Percentiles rank a stretch among this genome's conserved stretches.
Evolutionary conservation across 30 jellyfish, hydroid and myxozoan genomes (phyloP).

Genomic region (Turritopsis dohrnii): DNA sequence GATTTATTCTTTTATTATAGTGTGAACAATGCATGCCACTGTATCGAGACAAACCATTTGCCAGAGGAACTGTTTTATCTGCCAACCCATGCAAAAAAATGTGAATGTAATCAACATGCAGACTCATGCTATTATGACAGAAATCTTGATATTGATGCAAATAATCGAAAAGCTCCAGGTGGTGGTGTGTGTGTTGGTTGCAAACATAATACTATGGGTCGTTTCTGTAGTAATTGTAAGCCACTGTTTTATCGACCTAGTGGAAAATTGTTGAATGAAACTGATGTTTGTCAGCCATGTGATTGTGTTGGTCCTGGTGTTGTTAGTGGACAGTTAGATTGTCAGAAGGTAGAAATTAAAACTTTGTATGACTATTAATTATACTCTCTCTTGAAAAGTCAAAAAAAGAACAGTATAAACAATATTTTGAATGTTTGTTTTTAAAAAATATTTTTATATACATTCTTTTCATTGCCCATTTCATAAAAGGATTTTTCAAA

Average conservation of each 20-base stretch:
- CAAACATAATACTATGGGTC: constrained; percentile 84
- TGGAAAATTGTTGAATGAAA: constrained; percentile 54
- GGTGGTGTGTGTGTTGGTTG: constrained; percentile 96
- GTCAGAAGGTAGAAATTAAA: constrained; percentile 60
- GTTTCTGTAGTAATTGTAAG: constrained; percentile 85
- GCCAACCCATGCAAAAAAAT: constrained; percentile 84
- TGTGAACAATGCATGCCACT: constrained; percentile 85
- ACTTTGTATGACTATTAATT: too few relatives aligned
- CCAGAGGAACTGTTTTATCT: constrained; percentile 77
- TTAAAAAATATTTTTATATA: too few relatives aligned
- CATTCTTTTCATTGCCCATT: too few relatives aligned
- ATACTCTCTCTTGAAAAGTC: too few relatives aligned
- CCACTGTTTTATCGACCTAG: constrained; percentile 67
- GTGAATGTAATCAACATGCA: constrained; percentile 87
- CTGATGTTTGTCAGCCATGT: constrained; percentile 91
- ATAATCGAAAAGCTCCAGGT: constrained; percentile 61
- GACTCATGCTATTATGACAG: constrained; percentile 63
- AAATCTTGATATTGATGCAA: constrained; percentile 59
- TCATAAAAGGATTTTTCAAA: too few relatives aligned
- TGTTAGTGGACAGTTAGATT: constrained; percentile 50
- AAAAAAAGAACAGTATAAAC: too few relatives aligned
- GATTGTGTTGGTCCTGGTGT: constrained; percentile 94
- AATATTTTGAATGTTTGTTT: too few relatives aligned
- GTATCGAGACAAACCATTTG: constrained; percentile 90
- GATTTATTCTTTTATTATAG: too few relatives aligned